Evolutionary conservation across 92 coral and sea anemone species (phyloP).

Genomic region (Pocillopora grandis): DNA sequence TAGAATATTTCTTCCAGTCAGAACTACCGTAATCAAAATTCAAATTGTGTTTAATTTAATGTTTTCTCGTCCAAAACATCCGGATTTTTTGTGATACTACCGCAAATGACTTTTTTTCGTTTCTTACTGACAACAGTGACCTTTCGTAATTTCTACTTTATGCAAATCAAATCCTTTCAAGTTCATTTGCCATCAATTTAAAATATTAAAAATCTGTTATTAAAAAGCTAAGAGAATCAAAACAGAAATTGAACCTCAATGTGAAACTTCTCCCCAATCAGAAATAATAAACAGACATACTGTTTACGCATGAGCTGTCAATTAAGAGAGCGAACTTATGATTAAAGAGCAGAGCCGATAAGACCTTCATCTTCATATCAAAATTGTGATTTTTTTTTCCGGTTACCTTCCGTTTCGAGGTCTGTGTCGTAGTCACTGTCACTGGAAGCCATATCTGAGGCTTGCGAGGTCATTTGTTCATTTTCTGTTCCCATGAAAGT

Average conservation of each 20-base stretch:
- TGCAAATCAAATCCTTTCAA: constrained; percentile 16
- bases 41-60: no score
- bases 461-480: constrained; percentile 14
- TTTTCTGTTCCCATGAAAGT: constrained; percentile 46
- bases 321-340: no score
- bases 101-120: neutral
- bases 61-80: no score
- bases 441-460: constrained; percentile 50
- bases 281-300: no score
- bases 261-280: no score
- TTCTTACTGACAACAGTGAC: neutral
- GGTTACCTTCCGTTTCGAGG: constrained; percentile 83
- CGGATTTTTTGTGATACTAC: no score
- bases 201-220: constrained; percentile 4
- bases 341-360: no score
- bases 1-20: no score
- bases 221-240: neutral
- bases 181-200: constrained; percentile 21
- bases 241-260: neutral
- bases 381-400: no score
- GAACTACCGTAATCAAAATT: no score
- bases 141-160: neutral
- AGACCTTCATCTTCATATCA: no score
- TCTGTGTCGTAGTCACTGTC: constrained; percentile 90
- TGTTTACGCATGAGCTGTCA: no score